Conservation (phyloP, 2,888 invertebrate genomes). For the Oxyscelio sp. region DNA sequence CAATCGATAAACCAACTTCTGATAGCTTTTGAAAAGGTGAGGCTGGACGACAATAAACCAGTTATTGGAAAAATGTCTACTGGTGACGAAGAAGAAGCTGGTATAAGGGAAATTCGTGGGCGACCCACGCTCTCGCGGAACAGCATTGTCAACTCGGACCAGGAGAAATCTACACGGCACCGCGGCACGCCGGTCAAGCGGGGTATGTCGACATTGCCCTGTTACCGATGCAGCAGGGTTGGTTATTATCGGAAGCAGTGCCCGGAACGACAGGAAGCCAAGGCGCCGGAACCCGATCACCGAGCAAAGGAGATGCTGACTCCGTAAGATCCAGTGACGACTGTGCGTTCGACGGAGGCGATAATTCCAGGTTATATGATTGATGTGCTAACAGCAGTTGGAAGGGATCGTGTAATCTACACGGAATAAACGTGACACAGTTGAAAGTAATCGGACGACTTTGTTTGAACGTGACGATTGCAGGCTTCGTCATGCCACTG, state of each 20-base stretch:
- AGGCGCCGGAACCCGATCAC: neutral
- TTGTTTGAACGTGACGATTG: neutral
- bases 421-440: neutral
- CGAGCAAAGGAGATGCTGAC: neutral
- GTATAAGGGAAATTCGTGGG: neutral
- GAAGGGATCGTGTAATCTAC: neutral
- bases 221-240: neutral
- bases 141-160: neutral
- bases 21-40: slow-evolving; percentile 1
- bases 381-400: neutral
- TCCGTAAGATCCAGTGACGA: neutral
- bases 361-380: neutral
- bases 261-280: neutral
- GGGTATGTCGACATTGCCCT: neutral
- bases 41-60: neutral
- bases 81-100: neutral
- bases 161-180: neutral
- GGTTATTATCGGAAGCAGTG: neutral
- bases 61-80: neutral
- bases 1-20: neutral
- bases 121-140: neutral
- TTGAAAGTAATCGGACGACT: neutral
- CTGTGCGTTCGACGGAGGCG: neutral
- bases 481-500: neutral
- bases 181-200: neutral